Evolutionary conservation across 2,113 vertebrate species (phyloP).

Genomic region (Otis tarda): DNA sequence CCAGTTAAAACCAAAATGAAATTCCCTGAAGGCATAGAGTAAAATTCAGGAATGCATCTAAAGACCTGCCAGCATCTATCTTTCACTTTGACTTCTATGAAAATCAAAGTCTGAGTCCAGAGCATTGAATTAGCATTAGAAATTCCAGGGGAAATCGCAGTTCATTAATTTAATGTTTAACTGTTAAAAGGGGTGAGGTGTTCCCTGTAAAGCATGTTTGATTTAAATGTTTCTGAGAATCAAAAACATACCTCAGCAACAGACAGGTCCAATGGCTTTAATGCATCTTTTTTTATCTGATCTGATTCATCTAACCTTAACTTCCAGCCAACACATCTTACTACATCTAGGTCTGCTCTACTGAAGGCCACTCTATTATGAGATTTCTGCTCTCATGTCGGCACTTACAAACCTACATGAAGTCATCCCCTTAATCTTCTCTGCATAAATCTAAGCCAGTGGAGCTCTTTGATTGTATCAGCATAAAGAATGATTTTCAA

Average conservation of each 20-base stretch:
- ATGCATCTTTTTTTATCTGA: not conserved
- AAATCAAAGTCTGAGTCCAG: not conserved
- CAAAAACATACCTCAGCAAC: not conserved
- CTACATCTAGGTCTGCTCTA: not conserved
- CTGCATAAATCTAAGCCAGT: not conserved
- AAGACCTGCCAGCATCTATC: not conserved
- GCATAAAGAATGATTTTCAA: not conserved
- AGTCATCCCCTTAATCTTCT: constrained; percentile 15
- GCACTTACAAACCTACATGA: not conserved
- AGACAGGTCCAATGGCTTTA: not conserved
- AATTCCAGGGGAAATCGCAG: not conserved
- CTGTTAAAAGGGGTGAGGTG: not conserved
- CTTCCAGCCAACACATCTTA: not conserved
- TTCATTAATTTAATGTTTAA: not conserved
- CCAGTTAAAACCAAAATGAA: not conserved
- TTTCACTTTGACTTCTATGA: not conserved
- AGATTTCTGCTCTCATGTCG: constrained; percentile 4
- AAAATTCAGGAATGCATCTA: not conserved
- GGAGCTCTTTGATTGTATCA: not conserved
- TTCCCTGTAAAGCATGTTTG: not conserved
- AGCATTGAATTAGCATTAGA: not conserved
- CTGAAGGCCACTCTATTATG: not conserved
- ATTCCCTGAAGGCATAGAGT: not conserved
- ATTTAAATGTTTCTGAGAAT: not conserved
- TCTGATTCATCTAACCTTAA: not conserved